Evolutionary conservation across 2,888 invertebrate species (phyloP), one percentile per base, ranked within the genome.

Genomic region (Drosophila trichaetosa): DNA sequence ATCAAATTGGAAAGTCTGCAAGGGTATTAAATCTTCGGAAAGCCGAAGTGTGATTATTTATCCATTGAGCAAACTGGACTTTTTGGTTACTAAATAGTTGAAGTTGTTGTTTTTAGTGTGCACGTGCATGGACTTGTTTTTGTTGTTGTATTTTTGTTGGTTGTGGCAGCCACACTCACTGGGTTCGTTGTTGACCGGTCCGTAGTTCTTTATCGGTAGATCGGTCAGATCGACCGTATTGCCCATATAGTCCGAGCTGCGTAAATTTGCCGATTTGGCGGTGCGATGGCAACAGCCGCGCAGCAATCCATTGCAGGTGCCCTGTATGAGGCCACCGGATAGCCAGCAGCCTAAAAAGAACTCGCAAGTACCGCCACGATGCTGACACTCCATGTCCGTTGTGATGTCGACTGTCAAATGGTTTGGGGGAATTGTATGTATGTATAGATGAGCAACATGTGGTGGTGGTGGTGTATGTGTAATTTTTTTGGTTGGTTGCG

Each of bases 291-390:
- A 98, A 95, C 98, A 98, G 80, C 97, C 97, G 92, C 96, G 96
- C 84, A 98, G 94, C 80, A 98, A 94, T 76, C 96, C 96, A 82
- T 96, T 96, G 93, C 98, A 98, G 79, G 97, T 95, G 80, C 97
- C 97, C 90, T 97, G 97, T 91, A 98, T 94, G 69, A 97, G 94
- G 71, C 98, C 98, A 83, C 97, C 97, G 72, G 96, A 95, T 95
- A 98, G 95, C 98, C 98, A 98, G 94, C 98, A 98, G 93, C 96
- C 95, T 91, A 98, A 95, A 94, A 98, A 97, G 94, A 98, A 97
- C 93, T 98, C 97, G 93, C 98, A 98, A 79, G 96, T 96, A 65
- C 97, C 96, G 71, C 96, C 97, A 54, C 93, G 93, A 80, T 93
- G 92, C 81, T 93, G 93, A 82, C 93, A 93, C 84, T 93, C 92